Base-by-base conservation (phyloP, 2,888 invertebrate genomes). In the Molorchus minor region DNA sequence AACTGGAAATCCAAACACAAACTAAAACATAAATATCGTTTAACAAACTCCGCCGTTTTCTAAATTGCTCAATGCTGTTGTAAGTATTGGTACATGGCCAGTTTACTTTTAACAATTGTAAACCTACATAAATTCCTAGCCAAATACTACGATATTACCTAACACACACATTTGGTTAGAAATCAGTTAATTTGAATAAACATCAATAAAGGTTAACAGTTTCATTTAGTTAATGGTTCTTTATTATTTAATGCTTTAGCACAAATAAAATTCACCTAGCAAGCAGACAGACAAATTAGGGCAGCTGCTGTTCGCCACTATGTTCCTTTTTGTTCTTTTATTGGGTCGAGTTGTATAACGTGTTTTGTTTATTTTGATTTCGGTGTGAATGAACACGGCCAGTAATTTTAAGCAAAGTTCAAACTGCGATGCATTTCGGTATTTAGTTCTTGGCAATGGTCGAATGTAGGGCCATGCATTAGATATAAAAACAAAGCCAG, bases 41-140 rank as follows among this genome's bases (percentile, higher is more conserved):
- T 61, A 60, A 52, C 40, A 44, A 61, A 61, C 46, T 45, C 62
- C 53, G 43, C 21, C 62, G 65, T 68, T 69, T 69, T 69, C 69
- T 66, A 68, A 69, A 64, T n/a, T 69, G 56, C 69, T 54, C 61
- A 69, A 69, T 59, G 57, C 49, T 61, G 61, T 62, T 62, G 66
- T 58, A 67, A 65, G 63, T 57, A 64, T 64, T 66, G 63, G 59
- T 62, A 64, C 56, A 62, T 57, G 51, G 45, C 60, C 59, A 64
- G 64, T 66, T 62, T 63, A 65, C 63, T 65, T 66, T 62, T 65
- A 62, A 68, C 62, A 64, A 68, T 63, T 61, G 63, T 64, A 61
- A 68, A 62, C 68, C 60, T 57, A 62, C 57, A 62, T 62, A 64
- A 58, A 64, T 61, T 60, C 62, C 58, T 65, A 65, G 62, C 60